Conservation (phyloP, 2,113 vertebrate species). For the Pituophis catenifer region DNA sequence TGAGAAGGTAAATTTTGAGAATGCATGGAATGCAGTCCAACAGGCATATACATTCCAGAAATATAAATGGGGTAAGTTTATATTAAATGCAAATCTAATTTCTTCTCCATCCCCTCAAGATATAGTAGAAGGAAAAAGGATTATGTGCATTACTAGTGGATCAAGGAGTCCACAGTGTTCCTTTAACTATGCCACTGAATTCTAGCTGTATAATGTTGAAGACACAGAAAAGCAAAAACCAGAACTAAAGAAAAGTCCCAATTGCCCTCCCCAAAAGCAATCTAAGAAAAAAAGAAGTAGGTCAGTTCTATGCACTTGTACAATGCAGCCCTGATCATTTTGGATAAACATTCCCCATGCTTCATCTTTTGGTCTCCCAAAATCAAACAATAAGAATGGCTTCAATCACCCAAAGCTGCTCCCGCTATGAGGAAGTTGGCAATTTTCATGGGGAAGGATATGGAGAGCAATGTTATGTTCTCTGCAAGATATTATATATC, state of each 20-base stretch:
- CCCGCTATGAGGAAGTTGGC: neutral
- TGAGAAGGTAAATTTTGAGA: neutral
- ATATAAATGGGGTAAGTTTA: neutral
- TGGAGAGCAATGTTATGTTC: neutral
- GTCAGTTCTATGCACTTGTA: neutral
- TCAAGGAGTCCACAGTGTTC: neutral
- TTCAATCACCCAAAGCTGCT: neutral
- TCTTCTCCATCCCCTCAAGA: neutral
- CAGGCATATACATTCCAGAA: neutral
- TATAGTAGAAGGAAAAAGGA: neutral
- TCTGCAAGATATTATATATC: neutral
- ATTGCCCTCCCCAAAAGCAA: neutral
- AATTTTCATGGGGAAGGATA: neutral
- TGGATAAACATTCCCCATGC: neutral
- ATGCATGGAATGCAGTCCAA: neutral
- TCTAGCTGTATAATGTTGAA: neutral
- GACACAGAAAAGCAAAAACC: neutral
- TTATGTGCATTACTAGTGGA: neutral
- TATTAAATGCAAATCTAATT: neutral
- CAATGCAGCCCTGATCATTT: neutral
- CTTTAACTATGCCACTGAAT: neutral
- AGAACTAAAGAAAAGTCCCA: neutral
- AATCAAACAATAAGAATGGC: neutral
- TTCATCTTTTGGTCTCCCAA: neutral
- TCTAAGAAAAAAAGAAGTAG: neutral